phyloP scores from a whole-genome alignment of 2,113 vertebrate genomes.

The Microtus pennsylvanicus region DNA sequence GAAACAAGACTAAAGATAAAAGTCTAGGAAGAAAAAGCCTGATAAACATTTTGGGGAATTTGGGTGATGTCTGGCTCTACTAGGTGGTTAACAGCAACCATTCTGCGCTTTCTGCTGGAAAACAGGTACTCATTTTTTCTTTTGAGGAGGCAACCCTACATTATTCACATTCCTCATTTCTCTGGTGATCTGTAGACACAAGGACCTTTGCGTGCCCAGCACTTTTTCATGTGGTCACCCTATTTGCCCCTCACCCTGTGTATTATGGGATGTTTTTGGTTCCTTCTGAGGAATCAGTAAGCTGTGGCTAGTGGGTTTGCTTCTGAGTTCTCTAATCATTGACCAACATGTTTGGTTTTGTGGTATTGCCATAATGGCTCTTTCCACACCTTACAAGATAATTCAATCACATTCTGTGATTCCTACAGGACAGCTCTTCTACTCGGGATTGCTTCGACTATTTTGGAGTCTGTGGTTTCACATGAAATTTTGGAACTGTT shows the following conservation, averaged over 20 bases:
- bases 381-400: neutral
- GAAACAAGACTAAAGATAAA: neutral
- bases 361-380: neutral
- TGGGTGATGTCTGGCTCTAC: neutral
- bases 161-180: neutral
- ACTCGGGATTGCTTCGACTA: neutral
- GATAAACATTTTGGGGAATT: neutral
- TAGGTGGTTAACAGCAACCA: neutral
- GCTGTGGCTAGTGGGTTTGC: neutral
- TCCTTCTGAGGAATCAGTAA: neutral
- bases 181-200: neutral
- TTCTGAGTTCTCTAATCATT: neutral
- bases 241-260: fast-evolving
- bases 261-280: neutral
- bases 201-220: neutral
- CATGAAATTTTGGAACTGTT: neutral
- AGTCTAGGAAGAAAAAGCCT: neutral
- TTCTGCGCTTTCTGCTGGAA: neutral
- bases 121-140: neutral
- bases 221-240: neutral
- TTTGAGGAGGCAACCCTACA: neutral
- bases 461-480: neutral
- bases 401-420: neutral
- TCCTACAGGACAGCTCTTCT: neutral
- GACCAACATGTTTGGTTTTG: neutral